Conservation (phyloP, 2,113 vertebrate species). For the Arenaria interpres region DNA sequence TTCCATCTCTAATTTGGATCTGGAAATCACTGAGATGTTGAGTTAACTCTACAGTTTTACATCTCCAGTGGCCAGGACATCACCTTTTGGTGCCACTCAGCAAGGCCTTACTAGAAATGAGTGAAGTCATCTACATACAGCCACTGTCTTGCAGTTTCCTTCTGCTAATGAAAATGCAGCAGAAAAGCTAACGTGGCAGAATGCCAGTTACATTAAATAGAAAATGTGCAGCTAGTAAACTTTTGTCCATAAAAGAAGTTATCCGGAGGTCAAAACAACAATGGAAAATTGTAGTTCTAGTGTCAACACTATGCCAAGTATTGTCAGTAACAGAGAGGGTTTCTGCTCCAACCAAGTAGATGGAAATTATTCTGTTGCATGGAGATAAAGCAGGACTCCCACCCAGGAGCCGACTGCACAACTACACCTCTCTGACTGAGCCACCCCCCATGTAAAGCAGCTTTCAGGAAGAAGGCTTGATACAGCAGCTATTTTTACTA, state of each 20-base stretch:
- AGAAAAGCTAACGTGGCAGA: background rate
- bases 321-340: background rate
- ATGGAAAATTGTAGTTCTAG: background rate
- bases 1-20: background rate
- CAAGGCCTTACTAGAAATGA: background rate
- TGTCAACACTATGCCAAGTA: background rate
- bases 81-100: accelerated
- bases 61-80: background rate
- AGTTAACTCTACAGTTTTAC: background rate
- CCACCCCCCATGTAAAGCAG: background rate
- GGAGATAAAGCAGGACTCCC: background rate
- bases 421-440: background rate
- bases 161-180: background rate
- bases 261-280: background rate
- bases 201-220: background rate
- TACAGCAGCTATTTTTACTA: background rate
- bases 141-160: background rate
- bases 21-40: background rate
- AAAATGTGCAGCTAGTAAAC: background rate
- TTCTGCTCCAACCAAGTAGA: background rate
- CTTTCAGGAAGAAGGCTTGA: background rate
- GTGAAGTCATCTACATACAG: accelerated
- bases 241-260: background rate
- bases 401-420: background rate
- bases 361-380: background rate